Evolutionary conservation across 2,113 vertebrate species (phyloP).

Genomic region (Polypterus bichir): DNA sequence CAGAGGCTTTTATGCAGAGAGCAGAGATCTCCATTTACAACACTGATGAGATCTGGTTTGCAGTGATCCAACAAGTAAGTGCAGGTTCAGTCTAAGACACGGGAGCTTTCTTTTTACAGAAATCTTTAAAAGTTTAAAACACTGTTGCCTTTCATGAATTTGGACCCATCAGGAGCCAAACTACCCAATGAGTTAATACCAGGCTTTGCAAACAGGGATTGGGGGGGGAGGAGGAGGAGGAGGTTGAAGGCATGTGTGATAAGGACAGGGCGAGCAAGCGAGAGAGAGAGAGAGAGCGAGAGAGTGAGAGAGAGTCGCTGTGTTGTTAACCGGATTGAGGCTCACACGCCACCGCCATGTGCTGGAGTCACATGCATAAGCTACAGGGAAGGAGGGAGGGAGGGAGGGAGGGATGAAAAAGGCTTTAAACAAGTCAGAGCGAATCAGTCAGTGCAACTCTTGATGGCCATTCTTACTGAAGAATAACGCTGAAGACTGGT

Average conservation of each 20-base stretch:
- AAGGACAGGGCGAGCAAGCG: slow-evolving; percentile 12
- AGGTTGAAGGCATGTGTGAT: slow-evolving; percentile 19
- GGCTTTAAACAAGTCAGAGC: not conserved
- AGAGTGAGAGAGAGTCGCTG: slow-evolving; percentile 17
- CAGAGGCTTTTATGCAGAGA: too few species aligned
- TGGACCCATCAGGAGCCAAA: too few species aligned
- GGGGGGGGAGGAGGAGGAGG: slow-evolving; percentile 18
- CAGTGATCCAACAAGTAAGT: too few species aligned
- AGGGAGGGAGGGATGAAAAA: slow-evolving; percentile 7
- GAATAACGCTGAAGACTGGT: too few species aligned
- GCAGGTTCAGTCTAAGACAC: too few species aligned
- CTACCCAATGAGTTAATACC: slow-evolving; percentile 35
- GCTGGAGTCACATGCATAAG: slow-evolving; percentile 34
- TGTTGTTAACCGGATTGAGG: not conserved
- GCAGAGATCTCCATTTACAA: too few species aligned
- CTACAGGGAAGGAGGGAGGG: slow-evolving; percentile 29
- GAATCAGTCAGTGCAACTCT: too few species aligned
- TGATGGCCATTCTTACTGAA: too few species aligned
- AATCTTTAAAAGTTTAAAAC: too few species aligned
- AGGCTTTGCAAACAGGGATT: slow-evolving; percentile 18
- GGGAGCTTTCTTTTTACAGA: too few species aligned
- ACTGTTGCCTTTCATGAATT: too few species aligned
- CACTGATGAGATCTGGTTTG: too few species aligned
- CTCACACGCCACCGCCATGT: slow-evolving; percentile 55
- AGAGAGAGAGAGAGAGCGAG: slow-evolving; percentile 13